These are phyloP conservation scores for Heteromyza rotundicornis DNA, from an alignment of 2,888 invertebrate genomes.

Conservation along the genomic window DNA sequence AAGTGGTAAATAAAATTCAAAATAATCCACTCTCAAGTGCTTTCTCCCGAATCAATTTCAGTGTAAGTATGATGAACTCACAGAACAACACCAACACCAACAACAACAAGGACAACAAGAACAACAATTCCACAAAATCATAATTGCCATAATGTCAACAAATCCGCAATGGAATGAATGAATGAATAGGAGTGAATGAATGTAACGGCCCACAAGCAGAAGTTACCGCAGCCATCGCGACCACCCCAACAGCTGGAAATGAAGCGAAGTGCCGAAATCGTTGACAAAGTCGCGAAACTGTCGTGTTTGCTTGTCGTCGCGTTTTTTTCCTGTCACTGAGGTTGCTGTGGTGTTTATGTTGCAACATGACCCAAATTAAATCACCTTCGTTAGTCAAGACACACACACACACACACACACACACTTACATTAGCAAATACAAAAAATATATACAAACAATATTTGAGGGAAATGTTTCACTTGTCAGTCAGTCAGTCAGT, in stretches of 20 bases:
- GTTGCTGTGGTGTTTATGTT: conserved; percentile 41
- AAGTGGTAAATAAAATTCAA: conserved; percentile 8
- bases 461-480: background rate
- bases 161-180: background rate
- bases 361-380: conserved; percentile 32
- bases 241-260: background rate
- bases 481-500: no score
- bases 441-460: background rate
- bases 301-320: background rate
- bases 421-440: conserved; percentile 19
- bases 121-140: conserved; percentile 6
- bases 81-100: background rate
- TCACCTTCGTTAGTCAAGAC: conserved; percentile 24
- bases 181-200: background rate
- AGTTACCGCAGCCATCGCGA: no score
- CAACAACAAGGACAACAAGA: background rate
- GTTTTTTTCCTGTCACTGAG: no score
- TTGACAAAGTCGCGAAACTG: conserved; percentile 10
- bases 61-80: background rate
- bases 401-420: conserved; percentile 21
- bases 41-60: background rate
- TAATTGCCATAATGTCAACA: conserved; percentile 14
- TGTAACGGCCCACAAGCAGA: no score
- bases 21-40: background rate
- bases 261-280: conserved; percentile 11